A percentile compares a stretch with the other conserved stretches of the same genome.
Conservation (phyloP, 2,113 vertebrate genomes). For the Alligator mississippiensis region DNA sequence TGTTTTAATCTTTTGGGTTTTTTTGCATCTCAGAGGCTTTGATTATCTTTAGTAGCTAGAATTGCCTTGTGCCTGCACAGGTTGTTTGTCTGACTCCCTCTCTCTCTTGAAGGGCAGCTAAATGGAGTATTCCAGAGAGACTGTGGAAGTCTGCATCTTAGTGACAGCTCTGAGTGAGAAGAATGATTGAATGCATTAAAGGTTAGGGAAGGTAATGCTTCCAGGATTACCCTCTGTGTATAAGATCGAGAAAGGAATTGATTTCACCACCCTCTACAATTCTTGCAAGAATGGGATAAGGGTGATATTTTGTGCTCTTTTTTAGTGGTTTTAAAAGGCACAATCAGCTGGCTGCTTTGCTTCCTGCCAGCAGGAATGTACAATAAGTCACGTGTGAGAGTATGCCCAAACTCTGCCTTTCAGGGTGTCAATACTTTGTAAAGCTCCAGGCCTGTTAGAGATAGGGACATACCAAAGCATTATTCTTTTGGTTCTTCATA, state of each 20-base stretch:
- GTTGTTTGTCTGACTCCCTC: not conserved
- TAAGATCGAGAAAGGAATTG: not conserved
- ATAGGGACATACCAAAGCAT: not conserved
- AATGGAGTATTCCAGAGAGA: not conserved
- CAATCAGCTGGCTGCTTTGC: not conserved
- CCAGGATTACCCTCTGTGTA: not conserved
- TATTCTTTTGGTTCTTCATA: not conserved
- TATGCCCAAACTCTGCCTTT: not conserved
- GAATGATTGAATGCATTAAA: rapidly evolving
- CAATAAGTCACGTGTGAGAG: rapidly evolving
- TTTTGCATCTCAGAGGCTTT: not conserved
- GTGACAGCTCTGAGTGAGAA: not conserved
- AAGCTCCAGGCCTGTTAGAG: not conserved
- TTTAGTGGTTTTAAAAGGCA: not conserved
- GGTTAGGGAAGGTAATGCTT: not conserved
- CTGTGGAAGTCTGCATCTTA: rapidly evolving
- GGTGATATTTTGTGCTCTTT: not conserved
- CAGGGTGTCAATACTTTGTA: not conserved
- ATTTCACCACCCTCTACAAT: not conserved
- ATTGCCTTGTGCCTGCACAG: not conserved
- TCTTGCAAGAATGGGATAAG: not conserved
- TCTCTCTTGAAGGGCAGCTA: not conserved
- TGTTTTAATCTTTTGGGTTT: not conserved
- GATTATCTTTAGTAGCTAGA: rapidly evolving
- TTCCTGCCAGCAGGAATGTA: not conserved